Evolutionary conservation across 2,113 vertebrate species (phyloP).

Genomic region (Vulpes vulpes): DNA sequence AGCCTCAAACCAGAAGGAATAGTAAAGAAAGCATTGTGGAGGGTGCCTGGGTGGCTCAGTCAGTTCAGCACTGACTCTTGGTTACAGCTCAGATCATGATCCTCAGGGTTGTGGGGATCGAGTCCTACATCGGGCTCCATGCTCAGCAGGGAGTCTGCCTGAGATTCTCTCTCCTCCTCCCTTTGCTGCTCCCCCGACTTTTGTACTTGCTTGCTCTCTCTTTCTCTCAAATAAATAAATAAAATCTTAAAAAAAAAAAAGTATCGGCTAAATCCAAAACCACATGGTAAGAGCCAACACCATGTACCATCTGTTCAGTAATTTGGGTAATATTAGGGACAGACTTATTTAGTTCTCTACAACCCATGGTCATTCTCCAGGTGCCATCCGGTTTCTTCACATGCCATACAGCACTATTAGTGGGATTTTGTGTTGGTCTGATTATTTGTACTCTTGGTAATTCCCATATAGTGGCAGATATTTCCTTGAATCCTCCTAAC

Average conservation of each 20-base stretch:
- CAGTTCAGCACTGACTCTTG: neutral
- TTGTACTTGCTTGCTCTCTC: rapidly evolving
- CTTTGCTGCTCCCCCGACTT: neutral
- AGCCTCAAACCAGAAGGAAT: neutral
- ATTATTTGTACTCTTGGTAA: neutral
- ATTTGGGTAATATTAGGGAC: neutral
- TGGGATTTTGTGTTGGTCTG: neutral
- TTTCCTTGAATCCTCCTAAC: neutral
- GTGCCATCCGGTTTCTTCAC: neutral
- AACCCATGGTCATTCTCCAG: neutral
- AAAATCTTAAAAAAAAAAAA: neutral
- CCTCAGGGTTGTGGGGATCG: neutral
- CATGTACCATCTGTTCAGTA: neutral
- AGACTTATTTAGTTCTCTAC: neutral
- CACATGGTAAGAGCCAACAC: neutral
- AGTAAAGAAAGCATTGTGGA: neutral
- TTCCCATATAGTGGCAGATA: neutral
- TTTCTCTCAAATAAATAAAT: neutral
- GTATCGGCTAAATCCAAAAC: neutral
- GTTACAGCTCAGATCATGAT: neutral
- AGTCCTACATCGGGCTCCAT: neutral
- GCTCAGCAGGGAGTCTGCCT: neutral
- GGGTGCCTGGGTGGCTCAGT: neutral
- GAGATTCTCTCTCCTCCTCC: neutral
- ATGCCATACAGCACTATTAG: neutral